Base-by-base conservation (phyloP, 2,797 vertebrate species). In the Scleropages formosus region DNA sequence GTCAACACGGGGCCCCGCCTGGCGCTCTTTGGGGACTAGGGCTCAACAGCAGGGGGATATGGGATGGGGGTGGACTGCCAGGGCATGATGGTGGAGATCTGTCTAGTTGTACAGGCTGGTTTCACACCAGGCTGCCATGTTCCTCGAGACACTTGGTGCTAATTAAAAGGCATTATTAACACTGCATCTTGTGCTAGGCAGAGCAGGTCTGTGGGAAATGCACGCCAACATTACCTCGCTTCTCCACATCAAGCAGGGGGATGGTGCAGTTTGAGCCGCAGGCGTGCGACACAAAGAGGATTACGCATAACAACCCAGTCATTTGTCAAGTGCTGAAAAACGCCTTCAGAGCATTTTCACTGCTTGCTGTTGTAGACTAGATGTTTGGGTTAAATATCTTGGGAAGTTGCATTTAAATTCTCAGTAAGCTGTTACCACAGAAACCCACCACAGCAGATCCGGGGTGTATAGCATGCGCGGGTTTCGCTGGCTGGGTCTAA, bases 151-250 rank as follows among this genome's bases (percentile, higher is more conserved):
- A 76, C 49, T 77, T 78, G 56, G 12, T 81, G 83, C 83, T 90
- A 90, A 91, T 89, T 87, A 87, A 83, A 83, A 85, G 59, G 79
- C 75, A 81, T 78, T 78, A 83, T 78, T 72, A 79, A 67, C 65
- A 53, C 61, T 53, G 78, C 60, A 72, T 80, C 72, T 76, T 18
- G 22, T 53, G 26, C 73, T 66, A 44, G 72, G 75, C 79, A 79
- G 84, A 83, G 78, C 66, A 62, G 70, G 76, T 69, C 75, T 73
- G 72, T 7, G 73, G 75, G 68, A 72, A 22, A 59, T 72, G 56
- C 53, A 47, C n/a, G 72, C 47, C 77, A 51, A 49, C 56, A 16
- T 60, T 31, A 31, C 9, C 2, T 26, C 1, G 26, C 61, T 49
- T 39, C 18, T 75, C 51, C 24, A 65, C 26, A 65, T 51, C 8